Conservation (phyloP, 2,797 vertebrate genomes). For the Australoheros facetus region DNA sequence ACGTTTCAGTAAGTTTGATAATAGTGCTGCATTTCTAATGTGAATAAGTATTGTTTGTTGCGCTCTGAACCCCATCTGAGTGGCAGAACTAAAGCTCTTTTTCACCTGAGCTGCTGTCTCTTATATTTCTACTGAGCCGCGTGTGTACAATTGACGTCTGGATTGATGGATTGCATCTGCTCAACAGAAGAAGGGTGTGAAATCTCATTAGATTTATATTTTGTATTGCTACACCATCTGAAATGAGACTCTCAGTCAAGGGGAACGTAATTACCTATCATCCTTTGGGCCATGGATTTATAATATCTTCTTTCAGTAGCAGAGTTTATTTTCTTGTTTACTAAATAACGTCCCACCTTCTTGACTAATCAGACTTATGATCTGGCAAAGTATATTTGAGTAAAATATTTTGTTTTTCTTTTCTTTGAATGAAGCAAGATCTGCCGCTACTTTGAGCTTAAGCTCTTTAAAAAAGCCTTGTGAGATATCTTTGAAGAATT, state of each 20-base stretch:
- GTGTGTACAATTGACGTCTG: conserved; percentile 42
- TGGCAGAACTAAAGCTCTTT: conserved; percentile 48
- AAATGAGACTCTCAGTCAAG: conserved; percentile 78
- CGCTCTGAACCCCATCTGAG: conserved; percentile 58
- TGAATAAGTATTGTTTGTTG: conserved; percentile 30
- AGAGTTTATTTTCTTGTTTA: conserved; percentile 71
- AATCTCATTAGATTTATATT: conserved; percentile 83
- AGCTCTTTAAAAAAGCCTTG: conserved; percentile 7
- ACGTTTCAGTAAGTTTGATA: conserved; percentile 41
- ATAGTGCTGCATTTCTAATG: conserved; percentile 42
- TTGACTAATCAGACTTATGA: conserved; percentile 57
- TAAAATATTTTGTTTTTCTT: conserved; percentile 19
- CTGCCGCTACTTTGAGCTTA: conserved; percentile 4
- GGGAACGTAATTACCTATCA: conserved; percentile 80
- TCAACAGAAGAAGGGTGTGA: conserved; percentile 74
- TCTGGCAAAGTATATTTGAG: conserved; percentile 39
- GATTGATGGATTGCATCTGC: conserved; percentile 79
- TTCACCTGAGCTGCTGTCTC: conserved; percentile 64
- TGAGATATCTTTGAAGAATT: conserved; percentile 13
- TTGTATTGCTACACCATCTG: conserved; percentile 71
- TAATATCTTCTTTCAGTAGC: conserved; percentile 66
- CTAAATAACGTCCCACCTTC: conserved; percentile 52
- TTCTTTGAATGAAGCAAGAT: conserved; percentile 14
- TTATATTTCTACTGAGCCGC: conserved; percentile 34
- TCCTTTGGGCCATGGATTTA: conserved; percentile 67